A percentile compares a stretch with the other conserved stretches of the same genome.
phyloP scores from a whole-genome alignment of 2,888 invertebrate species.

The Eupithecia centaureata region DNA sequence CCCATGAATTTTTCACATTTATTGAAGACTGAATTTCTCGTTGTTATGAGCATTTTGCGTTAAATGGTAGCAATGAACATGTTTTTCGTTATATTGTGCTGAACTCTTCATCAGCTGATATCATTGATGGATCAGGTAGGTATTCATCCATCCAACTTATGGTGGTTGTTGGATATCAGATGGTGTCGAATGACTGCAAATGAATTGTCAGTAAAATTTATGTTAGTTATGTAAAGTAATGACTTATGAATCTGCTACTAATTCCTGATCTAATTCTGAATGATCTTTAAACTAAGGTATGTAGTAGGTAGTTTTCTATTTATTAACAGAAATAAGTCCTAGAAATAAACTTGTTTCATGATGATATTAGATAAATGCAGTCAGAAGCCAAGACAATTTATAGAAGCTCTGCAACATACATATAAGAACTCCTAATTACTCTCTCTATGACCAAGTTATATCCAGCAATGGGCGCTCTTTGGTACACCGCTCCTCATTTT shows the following conservation, averaged over 20 bases:
- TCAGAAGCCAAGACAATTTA: not conserved
- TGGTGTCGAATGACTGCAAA: not conserved
- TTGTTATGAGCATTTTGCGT: slow-evolving; percentile 8
- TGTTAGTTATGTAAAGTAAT: not conserved
- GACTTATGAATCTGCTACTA: not conserved
- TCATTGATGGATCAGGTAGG: not conserved
- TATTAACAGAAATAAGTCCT: not conserved
- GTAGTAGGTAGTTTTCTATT: not conserved
- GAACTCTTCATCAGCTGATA: not conserved
- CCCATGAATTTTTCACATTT: slow-evolving; percentile 56
- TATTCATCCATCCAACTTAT: not conserved
- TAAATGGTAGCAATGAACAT: slow-evolving; percentile 4
- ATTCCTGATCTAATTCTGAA: not conserved
- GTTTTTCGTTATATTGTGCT: not conserved
- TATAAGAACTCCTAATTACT: not conserved
- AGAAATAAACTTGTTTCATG: not conserved
- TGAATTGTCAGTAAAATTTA: not conserved
- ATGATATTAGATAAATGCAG: not conserved
- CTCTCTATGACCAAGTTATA: not conserved
- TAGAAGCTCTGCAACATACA: not conserved
- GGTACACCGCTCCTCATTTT: not conserved
- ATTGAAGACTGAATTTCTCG: slow-evolving; percentile 63
- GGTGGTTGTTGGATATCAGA: not conserved
- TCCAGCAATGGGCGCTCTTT: not conserved
- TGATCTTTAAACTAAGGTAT: not conserved